phyloP scores from a whole-genome alignment of 2,888 invertebrate species.

The Neria commutata region DNA sequence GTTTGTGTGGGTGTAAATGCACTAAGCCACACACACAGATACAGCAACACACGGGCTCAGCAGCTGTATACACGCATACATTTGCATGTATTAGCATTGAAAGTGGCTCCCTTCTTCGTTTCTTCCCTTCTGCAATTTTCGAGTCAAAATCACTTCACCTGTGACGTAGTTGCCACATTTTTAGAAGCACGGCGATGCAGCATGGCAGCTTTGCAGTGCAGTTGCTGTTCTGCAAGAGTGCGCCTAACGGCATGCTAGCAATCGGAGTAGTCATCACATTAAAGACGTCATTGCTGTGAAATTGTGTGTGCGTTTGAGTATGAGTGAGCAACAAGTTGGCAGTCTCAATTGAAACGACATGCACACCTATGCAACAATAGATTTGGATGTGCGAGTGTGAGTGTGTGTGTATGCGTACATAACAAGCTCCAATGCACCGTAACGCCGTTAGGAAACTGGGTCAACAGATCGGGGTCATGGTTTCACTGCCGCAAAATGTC shows the following conservation, averaged over 20 bases:
- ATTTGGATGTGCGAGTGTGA: too few species aligned
- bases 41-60: neutral
- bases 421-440: neutral
- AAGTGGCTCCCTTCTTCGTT: neutral
- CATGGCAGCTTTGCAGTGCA: neutral
- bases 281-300: neutral
- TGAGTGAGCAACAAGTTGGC: neutral
- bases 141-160: neutral
- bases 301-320: neutral
- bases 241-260: neutral
- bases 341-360: neutral
- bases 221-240: neutral
- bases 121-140: neutral
- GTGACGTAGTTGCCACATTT: neutral
- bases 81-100: neutral
- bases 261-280: neutral
- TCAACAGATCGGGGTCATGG: neutral
- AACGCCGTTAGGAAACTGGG: neutral
- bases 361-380: slow-evolving; percentile 28
- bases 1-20: too few species aligned
- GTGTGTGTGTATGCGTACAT: too few species aligned
- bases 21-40: neutral
- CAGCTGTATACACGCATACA: neutral
- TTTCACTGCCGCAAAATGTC: neutral
- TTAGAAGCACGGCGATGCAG: too few species aligned